phyloP scores from a whole-genome alignment of 2,797 vertebrate genomes.

The Halcyon leucocephala region DNA sequence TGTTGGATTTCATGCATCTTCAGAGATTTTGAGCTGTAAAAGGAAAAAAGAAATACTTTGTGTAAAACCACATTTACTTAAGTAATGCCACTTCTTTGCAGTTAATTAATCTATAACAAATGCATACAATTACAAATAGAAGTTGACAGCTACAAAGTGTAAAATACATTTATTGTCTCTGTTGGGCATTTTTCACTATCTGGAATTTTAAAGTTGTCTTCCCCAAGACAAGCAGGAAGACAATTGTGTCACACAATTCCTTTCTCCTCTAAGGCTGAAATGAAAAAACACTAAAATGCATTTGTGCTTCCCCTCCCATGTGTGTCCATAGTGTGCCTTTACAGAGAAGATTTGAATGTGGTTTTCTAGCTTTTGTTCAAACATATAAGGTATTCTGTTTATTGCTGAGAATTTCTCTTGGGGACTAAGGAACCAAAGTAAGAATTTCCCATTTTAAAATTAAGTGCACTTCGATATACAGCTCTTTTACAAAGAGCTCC shows the following conservation, averaged over 20 bases:
- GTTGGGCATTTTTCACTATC: background rate
- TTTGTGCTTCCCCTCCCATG: background rate
- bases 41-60: background rate
- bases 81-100: no score
- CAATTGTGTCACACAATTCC: background rate
- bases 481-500: background rate
- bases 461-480: background rate
- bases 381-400: background rate
- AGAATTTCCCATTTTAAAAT: background rate
- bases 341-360: background rate
- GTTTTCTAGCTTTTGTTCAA: background rate
- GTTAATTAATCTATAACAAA: background rate
- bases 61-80: background rate
- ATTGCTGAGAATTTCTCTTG: background rate
- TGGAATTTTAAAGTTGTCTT: background rate
- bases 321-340: background rate
- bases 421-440: background rate
- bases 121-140: background rate
- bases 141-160: background rate
- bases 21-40: slow-evolving; percentile 44
- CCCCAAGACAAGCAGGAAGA: background rate
- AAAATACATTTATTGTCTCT: background rate
- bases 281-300: background rate
- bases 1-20: slow-evolving; percentile 13
- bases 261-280: background rate